Base-by-base conservation (phyloP, 1,140 invertebrate species). In the Diorhabda elongata region DNA sequence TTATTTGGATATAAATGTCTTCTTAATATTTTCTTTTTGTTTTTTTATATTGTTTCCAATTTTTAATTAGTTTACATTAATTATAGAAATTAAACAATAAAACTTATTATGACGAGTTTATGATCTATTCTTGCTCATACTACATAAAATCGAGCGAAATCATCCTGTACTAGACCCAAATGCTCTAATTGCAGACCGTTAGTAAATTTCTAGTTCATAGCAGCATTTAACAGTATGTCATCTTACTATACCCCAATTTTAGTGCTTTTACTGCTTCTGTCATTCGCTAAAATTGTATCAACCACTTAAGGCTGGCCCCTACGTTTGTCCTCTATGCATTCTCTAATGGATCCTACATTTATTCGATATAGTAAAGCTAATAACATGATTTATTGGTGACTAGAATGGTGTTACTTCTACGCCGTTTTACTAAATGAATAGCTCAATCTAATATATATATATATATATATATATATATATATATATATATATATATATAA, bases 131-230 rank as follows among this genome's bases (percentile, higher is more conserved):
- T 26, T 26, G 26, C 26, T 26, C 26, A 26, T 26, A 26, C 0
- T 26, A 26, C 26, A 26, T 26, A 26, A 26, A 26, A 26, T 26
- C 26, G 26, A 26, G 26, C 26, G 26, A 26, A 26, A 26, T 26
- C 47, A 52, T 52, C 6, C 69, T 65, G 70, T 73, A 75, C 73
- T 73, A 75, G 68, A 73, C 66, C 64, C 73, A 76, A 75, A 67
- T 73, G 69, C 66, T 71, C 72, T 76, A 76, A 76, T 76, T 76
- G 74, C 75, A 75, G 72, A 71, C 69, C 71, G 68, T 69, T 67
- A 72, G 69, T 75, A 71, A 76, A 75, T 74, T 75, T 74, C 69
- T 74, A 74, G 75, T 75, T 76, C 74, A 74, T 76, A 71, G 73
- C 73, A 69, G 71, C 72, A 75, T 73, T 76, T 73, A 76, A 75